phyloP scores from a whole-genome alignment of 1,140 invertebrate genomes.

The Zaprionus tsacasi region DNA sequence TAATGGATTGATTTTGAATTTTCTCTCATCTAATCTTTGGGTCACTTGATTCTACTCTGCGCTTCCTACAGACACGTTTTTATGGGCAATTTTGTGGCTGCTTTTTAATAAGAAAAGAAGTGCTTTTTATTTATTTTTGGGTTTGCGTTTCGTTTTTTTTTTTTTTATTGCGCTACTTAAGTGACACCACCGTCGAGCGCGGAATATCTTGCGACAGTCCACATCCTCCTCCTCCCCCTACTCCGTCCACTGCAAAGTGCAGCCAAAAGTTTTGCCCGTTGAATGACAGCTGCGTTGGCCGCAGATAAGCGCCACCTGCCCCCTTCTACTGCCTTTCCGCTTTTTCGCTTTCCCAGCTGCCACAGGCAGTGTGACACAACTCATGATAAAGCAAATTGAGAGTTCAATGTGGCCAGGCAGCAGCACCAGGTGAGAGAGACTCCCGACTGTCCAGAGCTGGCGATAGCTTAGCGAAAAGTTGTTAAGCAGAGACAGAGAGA shows the following conservation, averaged over 20 bases:
- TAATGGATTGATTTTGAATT: constrained; percentile 84
- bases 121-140: constrained; percentile 81
- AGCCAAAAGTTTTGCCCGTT: constrained; percentile 61
- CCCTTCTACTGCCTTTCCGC: background rate
- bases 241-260: constrained; percentile 41
- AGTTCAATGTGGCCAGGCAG: constrained; percentile 31
- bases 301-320: constrained; percentile 61
- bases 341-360: constrained; percentile 1
- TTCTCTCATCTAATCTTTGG: constrained; percentile 74
- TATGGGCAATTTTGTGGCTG: constrained; percentile 66
- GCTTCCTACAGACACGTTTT: constrained; percentile 40
- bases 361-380: constrained; percentile 32
- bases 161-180: constrained; percentile 49
- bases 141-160: constrained; percentile 10
- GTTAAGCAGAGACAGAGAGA: constrained; percentile 23
- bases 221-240: background rate
- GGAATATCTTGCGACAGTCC: background rate
- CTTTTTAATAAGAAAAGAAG: constrained; percentile 81
- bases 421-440: constrained; percentile 27
- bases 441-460: constrained; percentile 29
- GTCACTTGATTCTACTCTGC: constrained; percentile 44
- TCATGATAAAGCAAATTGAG: constrained; percentile 48
- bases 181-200: constrained; percentile 6
- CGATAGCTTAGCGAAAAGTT: constrained; percentile 49
- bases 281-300: constrained; percentile 76